Base-by-base conservation (phyloP, 2,888 invertebrate species). In the Chymomyza amoena region DNA sequence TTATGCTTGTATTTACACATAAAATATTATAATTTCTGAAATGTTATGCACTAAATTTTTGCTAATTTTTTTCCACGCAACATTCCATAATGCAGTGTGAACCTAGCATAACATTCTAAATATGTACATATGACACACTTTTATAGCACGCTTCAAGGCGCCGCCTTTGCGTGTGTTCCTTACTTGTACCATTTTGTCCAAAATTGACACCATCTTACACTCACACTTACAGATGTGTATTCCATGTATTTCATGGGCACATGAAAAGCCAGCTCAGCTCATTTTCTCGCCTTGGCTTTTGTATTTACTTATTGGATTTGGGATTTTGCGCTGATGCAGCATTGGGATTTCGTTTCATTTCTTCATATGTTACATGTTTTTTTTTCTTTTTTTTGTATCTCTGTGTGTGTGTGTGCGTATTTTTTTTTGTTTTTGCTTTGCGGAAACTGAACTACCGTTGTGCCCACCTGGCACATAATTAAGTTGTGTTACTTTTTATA, bases 251-350 rank as follows among this genome's bases (percentile, higher is more conserved):
- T 52, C 61, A 16, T 45, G 61, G 60, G 3, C 62, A 52, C 59
- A 16, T 20, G 39, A 50, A 64, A 18, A 50, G 39, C 39, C 25
- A 56, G 50, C 25, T 57, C 70, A 69, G 68, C 67, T 69, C 72
- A 78, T 78, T 75, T 66, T 16, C 52, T 67, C 36, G 73, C 50
- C 39, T 73, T 70, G 61, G 70, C 73, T 70, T 68, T 68, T 69
- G 75, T 76, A 78, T 72, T 88, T 79, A 77, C 89, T 88, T 84
- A 84, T 84, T 88, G 85, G 83, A 84, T 88, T 88, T 84, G 87
- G 83, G 89, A 88, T 72, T 87, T 84, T 72, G 76, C 60, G 87
- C 85, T 87, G 85, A 87, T 87, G 80, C 75, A 71, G 87, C 82
- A 72, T 61, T 74, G 83, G 85, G 87, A 88, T 78, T 85, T 80